Percentiles rank a stretch among this genome's conserved stretches.
Conservation (phyloP, 2,797 vertebrate species). For the Nannoperca australis region DNA sequence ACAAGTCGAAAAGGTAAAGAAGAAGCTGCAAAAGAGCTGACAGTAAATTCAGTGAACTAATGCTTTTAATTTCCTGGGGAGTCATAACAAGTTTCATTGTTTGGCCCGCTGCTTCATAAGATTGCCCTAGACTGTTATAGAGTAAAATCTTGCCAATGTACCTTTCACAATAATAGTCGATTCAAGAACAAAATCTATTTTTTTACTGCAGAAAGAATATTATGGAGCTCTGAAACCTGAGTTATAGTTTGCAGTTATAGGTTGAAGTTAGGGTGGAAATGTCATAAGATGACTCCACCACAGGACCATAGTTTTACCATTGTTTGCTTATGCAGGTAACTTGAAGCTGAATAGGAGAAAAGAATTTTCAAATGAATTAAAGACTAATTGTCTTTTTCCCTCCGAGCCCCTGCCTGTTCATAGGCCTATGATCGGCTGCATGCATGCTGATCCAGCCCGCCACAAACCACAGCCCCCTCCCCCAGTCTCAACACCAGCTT, state of each 20-base stretch:
- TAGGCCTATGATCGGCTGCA: slow-evolving; percentile 57
- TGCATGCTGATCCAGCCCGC: slow-evolving; percentile 55
- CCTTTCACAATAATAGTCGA: slow-evolving; percentile 23
- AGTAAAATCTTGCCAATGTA: slow-evolving; percentile 28
- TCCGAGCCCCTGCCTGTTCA: slow-evolving; percentile 59
- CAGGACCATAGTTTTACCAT: slow-evolving; percentile 26
- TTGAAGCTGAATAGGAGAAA: slow-evolving; percentile 39
- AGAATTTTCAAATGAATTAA: slow-evolving; percentile 40
- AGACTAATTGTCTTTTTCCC: slow-evolving; percentile 72
- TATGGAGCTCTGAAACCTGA: slow-evolving; percentile 10
- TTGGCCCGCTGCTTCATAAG: slow-evolving; percentile 25
- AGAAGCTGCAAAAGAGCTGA: slow-evolving; percentile 15
- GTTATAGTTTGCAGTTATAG: slow-evolving; percentile 1
- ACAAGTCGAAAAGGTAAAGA: slow-evolving; percentile 8
- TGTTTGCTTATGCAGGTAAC: slow-evolving; percentile 41
- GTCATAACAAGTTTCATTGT: slow-evolving; percentile 27
- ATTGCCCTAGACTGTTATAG: slow-evolving; percentile 11
- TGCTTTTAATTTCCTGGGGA: slow-evolving; percentile 31
- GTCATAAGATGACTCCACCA: slow-evolving; percentile 5
- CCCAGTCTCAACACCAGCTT: slow-evolving; percentile 61
- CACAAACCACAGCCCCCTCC: slow-evolving; percentile 49
- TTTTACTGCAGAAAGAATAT: slow-evolving; percentile 19
- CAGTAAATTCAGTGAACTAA: slow-evolving; percentile 16
- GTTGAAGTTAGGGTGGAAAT: background rate
- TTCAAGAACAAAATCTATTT: slow-evolving; percentile 9